phyloP scores from a whole-genome alignment of 2,888 invertebrate species.

The Stratiomys singularior region DNA sequence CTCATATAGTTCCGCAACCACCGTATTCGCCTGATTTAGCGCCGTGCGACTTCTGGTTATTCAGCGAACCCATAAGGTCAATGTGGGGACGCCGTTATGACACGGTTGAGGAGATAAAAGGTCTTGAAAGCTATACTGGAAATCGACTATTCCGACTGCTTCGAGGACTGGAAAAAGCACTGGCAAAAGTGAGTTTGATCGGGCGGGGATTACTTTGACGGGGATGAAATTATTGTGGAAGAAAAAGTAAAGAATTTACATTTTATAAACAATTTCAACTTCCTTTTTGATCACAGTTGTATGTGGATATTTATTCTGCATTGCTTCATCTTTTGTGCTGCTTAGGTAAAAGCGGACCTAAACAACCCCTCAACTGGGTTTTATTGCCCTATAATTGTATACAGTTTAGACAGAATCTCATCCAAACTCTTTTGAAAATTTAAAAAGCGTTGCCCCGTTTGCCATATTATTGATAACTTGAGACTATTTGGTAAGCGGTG shows the following conservation, averaged over 20 bases:
- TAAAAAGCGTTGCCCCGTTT: too few species aligned
- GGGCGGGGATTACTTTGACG: slow-evolving; percentile 27
- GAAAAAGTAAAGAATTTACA: slow-evolving; percentile 39
- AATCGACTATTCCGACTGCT: neutral
- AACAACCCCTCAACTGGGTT: too few species aligned
- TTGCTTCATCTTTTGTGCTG: too few species aligned
- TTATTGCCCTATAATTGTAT: too few species aligned
- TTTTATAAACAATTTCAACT: neutral
- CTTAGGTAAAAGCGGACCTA: too few species aligned
- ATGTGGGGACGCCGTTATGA: slow-evolving; percentile 32
- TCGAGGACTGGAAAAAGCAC: slow-evolving; percentile 10
- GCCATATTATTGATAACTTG: too few species aligned
- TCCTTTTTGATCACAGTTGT: slow-evolving; percentile 43
- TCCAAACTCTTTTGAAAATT: too few species aligned
- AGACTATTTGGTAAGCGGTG: too few species aligned
- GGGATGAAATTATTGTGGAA: slow-evolving; percentile 14
- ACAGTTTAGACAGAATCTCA: too few species aligned
- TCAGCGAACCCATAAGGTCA: slow-evolving; percentile 30
- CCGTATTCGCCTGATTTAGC: slow-evolving; percentile 28
- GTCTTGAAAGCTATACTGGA: slow-evolving; percentile 6
- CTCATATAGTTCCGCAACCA: slow-evolving; percentile 27
- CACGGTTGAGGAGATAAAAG: neutral
- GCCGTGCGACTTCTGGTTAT: slow-evolving; percentile 31
- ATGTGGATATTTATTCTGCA: too few species aligned
- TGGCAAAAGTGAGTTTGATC: neutral